Conservation (phyloP, 64 coral and sea anemone genomes). For the Pocillopora damicornis region DNA sequence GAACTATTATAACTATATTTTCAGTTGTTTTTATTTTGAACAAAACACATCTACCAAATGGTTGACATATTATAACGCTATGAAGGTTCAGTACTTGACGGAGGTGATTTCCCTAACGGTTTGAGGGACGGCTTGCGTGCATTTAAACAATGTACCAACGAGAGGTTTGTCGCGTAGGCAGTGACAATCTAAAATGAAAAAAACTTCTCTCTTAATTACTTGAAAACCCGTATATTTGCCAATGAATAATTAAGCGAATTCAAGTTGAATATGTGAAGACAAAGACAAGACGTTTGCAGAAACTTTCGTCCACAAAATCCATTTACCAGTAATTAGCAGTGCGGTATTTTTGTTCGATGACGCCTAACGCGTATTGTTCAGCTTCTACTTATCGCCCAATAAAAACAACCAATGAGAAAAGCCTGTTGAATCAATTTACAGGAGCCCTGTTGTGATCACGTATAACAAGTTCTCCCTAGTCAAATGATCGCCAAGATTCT, state of each 20-base stretch:
- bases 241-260: slow-evolving; percentile 34
- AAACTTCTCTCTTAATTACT: slow-evolving; percentile 17
- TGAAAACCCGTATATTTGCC: not conserved
- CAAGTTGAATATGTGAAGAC: not conserved
- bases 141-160: not conserved
- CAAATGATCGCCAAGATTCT: not conserved
- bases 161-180: not conserved
- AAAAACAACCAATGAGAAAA: slow-evolving; percentile 9
- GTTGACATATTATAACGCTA: not conserved
- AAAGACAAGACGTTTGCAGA: not conserved
- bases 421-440: not conserved
- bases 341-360: not conserved
- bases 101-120: not conserved
- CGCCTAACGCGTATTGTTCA: not conserved
- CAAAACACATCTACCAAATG: not conserved
- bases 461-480: not conserved
- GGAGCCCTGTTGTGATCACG: not conserved
- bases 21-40: not conserved
- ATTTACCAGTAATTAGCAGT: slow-evolving; percentile 27
- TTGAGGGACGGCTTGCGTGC: not conserved
- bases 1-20: not conserved
- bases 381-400: not conserved
- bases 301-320: not conserved
- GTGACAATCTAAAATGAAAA: not conserved
- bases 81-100: not conserved